Evolutionary conservation across 2,888 invertebrate genomes (phyloP).

Genomic region (Caenorhabditis sp.): DNA sequence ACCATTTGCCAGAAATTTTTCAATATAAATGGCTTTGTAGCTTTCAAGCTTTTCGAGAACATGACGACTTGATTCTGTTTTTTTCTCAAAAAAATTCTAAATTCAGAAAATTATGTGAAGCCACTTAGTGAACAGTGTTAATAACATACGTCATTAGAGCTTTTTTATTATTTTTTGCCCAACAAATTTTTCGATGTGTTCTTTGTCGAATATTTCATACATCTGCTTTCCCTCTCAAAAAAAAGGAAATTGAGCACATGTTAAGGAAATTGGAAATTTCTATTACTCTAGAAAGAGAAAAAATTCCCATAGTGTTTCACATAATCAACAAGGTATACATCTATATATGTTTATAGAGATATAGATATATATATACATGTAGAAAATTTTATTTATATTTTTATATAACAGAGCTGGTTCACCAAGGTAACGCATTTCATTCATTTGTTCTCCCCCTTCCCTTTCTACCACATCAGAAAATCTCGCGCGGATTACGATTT

Average conservation of each 20-base stretch:
- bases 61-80: too few relatives aligned
- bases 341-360: background rate
- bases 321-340: background rate
- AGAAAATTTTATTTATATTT: background rate
- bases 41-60: too few relatives aligned
- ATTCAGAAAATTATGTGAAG: too few relatives aligned
- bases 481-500: background rate
- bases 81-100: too few relatives aligned
- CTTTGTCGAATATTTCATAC: too few relatives aligned
- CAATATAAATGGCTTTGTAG: too few relatives aligned
- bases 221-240: too few relatives aligned
- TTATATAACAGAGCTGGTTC: background rate
- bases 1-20: too few relatives aligned
- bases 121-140: too few relatives aligned
- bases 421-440: constrained; percentile 1
- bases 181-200: too few relatives aligned
- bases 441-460: background rate
- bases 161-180: too few relatives aligned
- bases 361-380: background rate
- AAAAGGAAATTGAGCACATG: background rate
- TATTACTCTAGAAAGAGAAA: background rate
- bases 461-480: background rate
- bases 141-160: too few relatives aligned
- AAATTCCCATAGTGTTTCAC: background rate
- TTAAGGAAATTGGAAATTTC: background rate